A percentile compares a stretch with the other conserved stretches of the same genome.
These are phyloP conservation scores for Apus apus DNA, from an alignment of 2,113 vertebrate genomes.

Conservation along the genomic window DNA sequence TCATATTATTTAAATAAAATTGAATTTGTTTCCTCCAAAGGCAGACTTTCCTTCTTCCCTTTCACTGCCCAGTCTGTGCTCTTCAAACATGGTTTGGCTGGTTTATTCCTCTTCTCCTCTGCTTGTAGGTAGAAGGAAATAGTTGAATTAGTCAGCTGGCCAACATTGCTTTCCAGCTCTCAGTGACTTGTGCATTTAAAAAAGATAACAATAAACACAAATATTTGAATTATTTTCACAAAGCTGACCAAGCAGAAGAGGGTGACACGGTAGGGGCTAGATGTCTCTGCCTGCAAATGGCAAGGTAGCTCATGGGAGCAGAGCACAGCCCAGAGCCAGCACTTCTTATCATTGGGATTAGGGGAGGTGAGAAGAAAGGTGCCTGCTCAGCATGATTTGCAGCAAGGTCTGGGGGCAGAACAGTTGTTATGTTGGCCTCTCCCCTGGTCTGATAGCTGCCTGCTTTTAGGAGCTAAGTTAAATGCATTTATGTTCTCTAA, in stretches of 20 bases:
- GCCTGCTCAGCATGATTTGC: neutral
- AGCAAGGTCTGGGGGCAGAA: neutral
- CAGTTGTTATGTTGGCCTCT: neutral
- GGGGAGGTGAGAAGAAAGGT: neutral
- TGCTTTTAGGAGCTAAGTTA: neutral
- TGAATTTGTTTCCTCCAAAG: neutral
- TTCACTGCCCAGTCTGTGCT: neutral
- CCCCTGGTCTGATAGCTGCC: neutral
- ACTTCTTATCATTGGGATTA: neutral
- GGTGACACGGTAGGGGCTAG: neutral
- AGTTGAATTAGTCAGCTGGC: neutral
- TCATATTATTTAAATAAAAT: neutral
- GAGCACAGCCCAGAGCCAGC: neutral
- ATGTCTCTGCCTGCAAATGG: neutral
- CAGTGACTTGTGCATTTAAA: neutral
- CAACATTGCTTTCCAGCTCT: neutral
- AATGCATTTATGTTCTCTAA: neutral
- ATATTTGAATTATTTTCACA: neutral
- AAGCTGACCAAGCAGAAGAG: neutral
- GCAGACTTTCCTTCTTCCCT: neutral
- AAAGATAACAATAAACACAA: neutral
- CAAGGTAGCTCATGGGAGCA: neutral
- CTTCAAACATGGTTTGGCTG: neutral
- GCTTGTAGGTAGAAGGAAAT: neutral
- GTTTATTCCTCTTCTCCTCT: neutral